These are phyloP conservation scores for Aphodius sticticus DNA, from an alignment of 2,888 invertebrate genomes.

Conservation along the genomic window DNA sequence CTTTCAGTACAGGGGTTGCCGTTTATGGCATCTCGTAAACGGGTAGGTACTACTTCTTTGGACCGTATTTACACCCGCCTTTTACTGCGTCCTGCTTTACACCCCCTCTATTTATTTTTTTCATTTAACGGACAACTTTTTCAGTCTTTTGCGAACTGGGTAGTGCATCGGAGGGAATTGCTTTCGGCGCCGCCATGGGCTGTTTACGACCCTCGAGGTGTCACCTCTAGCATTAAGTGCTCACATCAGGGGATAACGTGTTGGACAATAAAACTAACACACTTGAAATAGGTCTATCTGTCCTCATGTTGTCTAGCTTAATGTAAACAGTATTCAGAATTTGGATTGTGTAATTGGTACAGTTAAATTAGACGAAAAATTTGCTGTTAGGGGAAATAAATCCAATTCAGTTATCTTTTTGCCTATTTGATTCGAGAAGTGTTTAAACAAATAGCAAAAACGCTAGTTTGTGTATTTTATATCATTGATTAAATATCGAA, in stretches of 20 bases:
- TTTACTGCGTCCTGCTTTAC: not conserved
- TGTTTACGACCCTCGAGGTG: not conserved
- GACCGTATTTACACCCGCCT: not conserved
- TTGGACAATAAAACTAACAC: not conserved
- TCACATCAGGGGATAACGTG: not conserved
- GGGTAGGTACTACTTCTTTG: not conserved
- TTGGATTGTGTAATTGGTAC: too few relatives aligned
- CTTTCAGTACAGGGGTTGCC: not conserved
- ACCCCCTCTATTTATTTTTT: not conserved
- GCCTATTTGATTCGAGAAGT: too few relatives aligned
- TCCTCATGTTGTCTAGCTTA: too few relatives aligned
- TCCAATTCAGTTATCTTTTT: too few relatives aligned
- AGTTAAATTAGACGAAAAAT: too few relatives aligned
- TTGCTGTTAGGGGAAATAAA: too few relatives aligned
- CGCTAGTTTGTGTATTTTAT: too few relatives aligned
- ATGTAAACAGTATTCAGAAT: too few relatives aligned
- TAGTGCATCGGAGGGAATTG: not conserved
- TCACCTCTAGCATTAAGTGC: not conserved
- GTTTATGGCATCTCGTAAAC: not conserved
- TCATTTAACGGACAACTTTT: not conserved
- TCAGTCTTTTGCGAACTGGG: not conserved
- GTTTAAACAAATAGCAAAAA: too few relatives aligned
- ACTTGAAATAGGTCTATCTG: not conserved
- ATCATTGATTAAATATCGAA: too few relatives aligned
- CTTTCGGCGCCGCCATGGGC: not conserved